These are phyloP conservation scores for Typhlichthys subterraneus DNA, from an alignment of 2,797 vertebrate species.

Conservation along the genomic window DNA sequence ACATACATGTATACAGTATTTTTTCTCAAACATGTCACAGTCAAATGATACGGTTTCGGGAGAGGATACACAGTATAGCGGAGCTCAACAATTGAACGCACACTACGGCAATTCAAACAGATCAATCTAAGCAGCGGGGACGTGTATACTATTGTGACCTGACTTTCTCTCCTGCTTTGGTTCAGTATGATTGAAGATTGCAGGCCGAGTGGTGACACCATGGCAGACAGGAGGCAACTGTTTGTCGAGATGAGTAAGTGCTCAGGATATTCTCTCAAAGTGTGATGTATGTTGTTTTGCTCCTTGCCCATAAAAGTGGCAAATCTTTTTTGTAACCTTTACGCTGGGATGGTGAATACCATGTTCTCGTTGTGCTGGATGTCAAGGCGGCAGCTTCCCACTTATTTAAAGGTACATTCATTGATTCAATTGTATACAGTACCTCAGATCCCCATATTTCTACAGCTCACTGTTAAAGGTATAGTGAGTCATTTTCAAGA, in stretches of 20 bases:
- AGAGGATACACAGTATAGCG: too few species aligned
- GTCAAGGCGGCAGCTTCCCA: background rate
- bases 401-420: background rate
- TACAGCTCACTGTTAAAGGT: too few species aligned
- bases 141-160: conserved; percentile 41
- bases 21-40: background rate
- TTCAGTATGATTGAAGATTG: conserved; percentile 97
- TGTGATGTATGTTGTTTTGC: conserved; percentile 42
- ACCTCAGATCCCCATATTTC: too few species aligned
- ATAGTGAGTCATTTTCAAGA: too few species aligned
- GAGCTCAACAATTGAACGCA: conserved; percentile 4
- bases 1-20: too few species aligned
- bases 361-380: conserved; percentile 13
- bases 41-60: background rate
- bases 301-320: conserved; percentile 36
- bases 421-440: too few species aligned
- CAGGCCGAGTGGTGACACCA: conserved; percentile 88
- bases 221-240: conserved; percentile 99
- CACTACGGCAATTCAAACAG: conserved; percentile 2
- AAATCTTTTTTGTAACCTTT: conserved; percentile 34
- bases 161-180: conserved; percentile 71
- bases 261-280: conserved; percentile 26
- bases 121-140: conserved; percentile 17
- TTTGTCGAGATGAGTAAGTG: conserved; percentile 99
- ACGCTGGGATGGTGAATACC: conserved; percentile 29